Percentiles rank a stretch among this genome's conserved stretches.
Conservation (phyloP, 2,797 vertebrate species). For the Hephaestus fuliginosus region DNA sequence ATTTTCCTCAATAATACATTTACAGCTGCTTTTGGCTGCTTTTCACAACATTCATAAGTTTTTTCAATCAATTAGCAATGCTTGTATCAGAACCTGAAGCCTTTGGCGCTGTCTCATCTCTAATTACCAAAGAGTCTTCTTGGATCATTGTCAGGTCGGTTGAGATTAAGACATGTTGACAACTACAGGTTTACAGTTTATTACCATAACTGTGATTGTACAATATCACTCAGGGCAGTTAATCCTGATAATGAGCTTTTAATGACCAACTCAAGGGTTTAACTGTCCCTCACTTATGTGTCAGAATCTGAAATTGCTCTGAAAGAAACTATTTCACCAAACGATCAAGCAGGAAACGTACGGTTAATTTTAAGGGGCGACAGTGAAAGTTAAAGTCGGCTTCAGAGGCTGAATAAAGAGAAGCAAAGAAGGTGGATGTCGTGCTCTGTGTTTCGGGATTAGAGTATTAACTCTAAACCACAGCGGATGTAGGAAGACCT, state of each 20-base stretch:
- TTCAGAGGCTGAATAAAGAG: not conserved
- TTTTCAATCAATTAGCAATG: not conserved
- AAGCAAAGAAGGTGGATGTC: not conserved
- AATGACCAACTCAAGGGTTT: not conserved
- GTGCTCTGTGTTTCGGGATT: not conserved
- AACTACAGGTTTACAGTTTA: not conserved
- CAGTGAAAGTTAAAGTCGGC: not conserved
- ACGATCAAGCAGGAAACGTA: not conserved
- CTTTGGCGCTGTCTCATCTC: not conserved
- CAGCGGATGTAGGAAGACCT: not conserved
- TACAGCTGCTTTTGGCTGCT: not conserved
- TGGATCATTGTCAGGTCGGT: not conserved
- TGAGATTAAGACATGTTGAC: not conserved
- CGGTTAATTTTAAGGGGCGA: not conserved
- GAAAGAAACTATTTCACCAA: not conserved
- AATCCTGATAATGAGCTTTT: not conserved
- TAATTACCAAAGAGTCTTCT: not conserved
- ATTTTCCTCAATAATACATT: not conserved
- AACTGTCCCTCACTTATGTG: not conserved
- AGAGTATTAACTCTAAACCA: conserved; percentile 1
- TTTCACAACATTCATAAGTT: not conserved
- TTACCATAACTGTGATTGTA: not conserved
- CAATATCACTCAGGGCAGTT: not conserved
- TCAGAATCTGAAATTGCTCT: not conserved
- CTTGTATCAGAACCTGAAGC: not conserved